Base-by-base conservation (phyloP, 1,140 invertebrate genomes). In the Drosophila saltans region DNA sequence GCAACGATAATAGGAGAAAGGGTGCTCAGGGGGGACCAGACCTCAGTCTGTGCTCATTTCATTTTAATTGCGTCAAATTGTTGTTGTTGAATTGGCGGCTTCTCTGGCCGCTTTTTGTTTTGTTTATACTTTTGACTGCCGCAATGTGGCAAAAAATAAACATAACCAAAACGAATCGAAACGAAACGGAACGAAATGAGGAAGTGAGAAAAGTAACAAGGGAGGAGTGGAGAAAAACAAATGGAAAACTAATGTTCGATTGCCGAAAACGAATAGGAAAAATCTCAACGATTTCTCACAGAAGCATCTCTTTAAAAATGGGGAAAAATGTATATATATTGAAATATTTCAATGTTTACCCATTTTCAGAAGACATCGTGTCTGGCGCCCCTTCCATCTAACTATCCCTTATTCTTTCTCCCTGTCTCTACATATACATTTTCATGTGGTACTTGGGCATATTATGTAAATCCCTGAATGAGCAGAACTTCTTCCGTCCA, bases 141-240 rank as follows among this genome's bases (percentile, higher is more conserved):
- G 75, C 75, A 78, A 78, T 78, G 78, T 83, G 83, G 80, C 83
- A 70, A 77, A 88, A 78, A 78, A 77, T 77, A 78, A 78, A 78
- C 68, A 78, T 67, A 56, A 69, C 60, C 63, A 62, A 39, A 16
- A 43, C 36, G 45, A 75, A 74, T 70, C 73, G 71, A 63, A 64
- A 75, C 21, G 48, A 64, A 74, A 72, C 16, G 16, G 16, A 16
- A 16, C 16, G 28, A 30, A 30, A 30, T 65, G 63, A 39, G 64
- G 33, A 66, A 65, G 63, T 41, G 60, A 28, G 69, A n/a, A 70
- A 66, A 40, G 43, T 66, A 36, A 36, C 33, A 36, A 36, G 66
- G 11, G 28, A 36, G 48, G 16, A 30, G 33, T 36, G 33, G 33
- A 36, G 3, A 36, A 36, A 6, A 36, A 36, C 33, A 63, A 58